phyloP scores from a whole-genome alignment of 2,797 vertebrate genomes.

The Acipenser transmontanus region DNA sequence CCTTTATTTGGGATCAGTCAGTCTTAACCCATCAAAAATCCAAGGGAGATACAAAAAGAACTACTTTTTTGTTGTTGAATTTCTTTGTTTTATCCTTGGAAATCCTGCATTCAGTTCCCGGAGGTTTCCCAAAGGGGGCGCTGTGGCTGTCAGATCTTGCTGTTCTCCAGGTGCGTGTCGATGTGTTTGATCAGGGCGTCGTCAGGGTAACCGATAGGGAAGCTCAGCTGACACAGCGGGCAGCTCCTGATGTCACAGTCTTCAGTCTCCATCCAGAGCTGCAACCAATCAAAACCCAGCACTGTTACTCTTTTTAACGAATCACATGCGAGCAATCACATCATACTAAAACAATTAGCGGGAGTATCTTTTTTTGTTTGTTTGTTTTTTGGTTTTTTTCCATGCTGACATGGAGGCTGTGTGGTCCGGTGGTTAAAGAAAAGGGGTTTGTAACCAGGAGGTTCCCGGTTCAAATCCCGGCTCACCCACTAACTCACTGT shows the following conservation, averaged over 20 bases:
- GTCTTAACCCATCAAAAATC: too few relatives aligned
- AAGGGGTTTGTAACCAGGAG: too few relatives aligned
- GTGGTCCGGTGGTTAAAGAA: too few relatives aligned
- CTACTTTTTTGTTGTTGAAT: too few relatives aligned
- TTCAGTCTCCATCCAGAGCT: conserved; percentile 84
- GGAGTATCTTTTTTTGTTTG: conserved; percentile 8
- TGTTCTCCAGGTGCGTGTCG: conserved; percentile 85
- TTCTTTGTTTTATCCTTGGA: too few relatives aligned
- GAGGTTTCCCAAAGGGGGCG: background rate
- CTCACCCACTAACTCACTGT: too few relatives aligned
- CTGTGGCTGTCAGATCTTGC: conserved; percentile 71
- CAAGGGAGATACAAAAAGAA: too few relatives aligned
- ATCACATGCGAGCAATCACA: conserved; percentile 4
- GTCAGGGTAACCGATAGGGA: conserved; percentile 80
- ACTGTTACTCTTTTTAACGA: background rate
- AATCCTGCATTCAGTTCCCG: too few relatives aligned
- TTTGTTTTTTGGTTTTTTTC: conserved; percentile 4
- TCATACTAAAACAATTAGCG: background rate
- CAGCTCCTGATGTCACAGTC: conserved; percentile 81
- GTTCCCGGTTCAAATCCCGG: too few relatives aligned
- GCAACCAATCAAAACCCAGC: conserved; percentile 15
- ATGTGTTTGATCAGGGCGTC: conserved; percentile 87
- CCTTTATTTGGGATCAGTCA: too few relatives aligned
- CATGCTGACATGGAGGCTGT: background rate
- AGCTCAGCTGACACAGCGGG: conserved; percentile 82